Percentiles rank a stretch among this genome's conserved stretches.
phyloP scores from a whole-genome alignment of 2,113 vertebrate species.

The Myotis lucifugus region DNA sequence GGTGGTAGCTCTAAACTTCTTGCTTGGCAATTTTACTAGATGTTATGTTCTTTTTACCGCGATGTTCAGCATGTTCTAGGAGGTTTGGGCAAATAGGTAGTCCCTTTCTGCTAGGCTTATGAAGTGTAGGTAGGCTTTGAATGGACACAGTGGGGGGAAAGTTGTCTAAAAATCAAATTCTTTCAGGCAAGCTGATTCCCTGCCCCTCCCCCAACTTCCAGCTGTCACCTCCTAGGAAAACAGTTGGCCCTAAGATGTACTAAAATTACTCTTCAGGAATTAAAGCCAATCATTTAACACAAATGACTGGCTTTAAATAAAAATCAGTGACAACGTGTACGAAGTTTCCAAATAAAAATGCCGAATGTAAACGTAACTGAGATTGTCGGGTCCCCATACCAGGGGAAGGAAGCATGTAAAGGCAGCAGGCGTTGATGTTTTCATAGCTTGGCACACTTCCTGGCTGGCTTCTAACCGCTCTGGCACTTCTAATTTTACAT shows the following conservation, averaged over 20 bases:
- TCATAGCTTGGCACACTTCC: not conserved
- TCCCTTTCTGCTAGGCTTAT: not conserved
- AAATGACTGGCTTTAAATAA: not conserved
- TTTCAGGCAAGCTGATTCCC: not conserved
- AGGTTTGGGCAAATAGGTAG: not conserved
- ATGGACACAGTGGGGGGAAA: not conserved
- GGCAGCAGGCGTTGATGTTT: not conserved
- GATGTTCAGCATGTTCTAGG: not conserved
- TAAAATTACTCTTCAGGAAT: not conserved
- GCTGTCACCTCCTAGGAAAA: not conserved
- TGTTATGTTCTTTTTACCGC: not conserved
- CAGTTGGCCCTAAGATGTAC: not conserved
- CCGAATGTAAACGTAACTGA: not conserved
- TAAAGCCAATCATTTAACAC: not conserved
- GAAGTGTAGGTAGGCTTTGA: slow-evolving; percentile 1
- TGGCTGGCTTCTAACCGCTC: not conserved
- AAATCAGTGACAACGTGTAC: not conserved
- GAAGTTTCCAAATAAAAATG: slow-evolving; percentile 13
- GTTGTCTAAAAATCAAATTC: not conserved
- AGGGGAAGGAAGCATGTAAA: not conserved
- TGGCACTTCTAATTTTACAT: not conserved
- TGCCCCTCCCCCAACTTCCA: not conserved
- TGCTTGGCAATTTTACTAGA: slow-evolving; percentile 8
- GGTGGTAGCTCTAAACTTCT: not conserved
- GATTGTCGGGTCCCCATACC: not conserved